Base-by-base conservation (phyloP, 2,113 vertebrate species). In the Ornithorhynchus anatinus region DNA sequence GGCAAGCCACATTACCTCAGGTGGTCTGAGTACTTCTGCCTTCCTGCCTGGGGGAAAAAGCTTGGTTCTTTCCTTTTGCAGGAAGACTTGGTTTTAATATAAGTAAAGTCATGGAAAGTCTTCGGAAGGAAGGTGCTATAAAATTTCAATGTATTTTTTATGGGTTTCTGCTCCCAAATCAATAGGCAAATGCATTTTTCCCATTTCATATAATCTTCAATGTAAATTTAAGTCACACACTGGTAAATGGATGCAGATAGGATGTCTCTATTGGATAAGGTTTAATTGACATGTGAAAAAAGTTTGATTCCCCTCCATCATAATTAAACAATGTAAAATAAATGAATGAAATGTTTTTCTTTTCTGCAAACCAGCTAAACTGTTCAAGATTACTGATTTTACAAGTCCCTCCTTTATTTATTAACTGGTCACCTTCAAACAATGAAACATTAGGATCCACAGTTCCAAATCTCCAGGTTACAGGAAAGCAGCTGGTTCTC, bases 401-500 rank as follows among this genome's bases (percentile, higher is more conserved):
- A 47, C 31, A 11, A 48, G 23, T 23, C 29, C 8, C 31, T 69
- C 23, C 8, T 11, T 76, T 37, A 36, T 47, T 23, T 43, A 50
- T 39, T 31, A 39, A 32, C 71, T 44, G 23, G 38, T 33, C 80
- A 39, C 8, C 61, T 73, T 78, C 25, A 35, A 58, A 66, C 50
- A 63, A 38, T 69, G 71, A 73, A 84, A 80, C 84, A 67, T 61
- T 47, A 73, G 37, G 39, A 10, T 51, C 56, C 44, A 36, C 65
- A 83, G 15, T 27, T 56, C 22, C 11, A 57, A 68, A 39, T 15
- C 50, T 27, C 33, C 45, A 3, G 16, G 39, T 56, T 67, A 59
- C 23, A 59, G 53, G 69, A 79, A 86, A 76, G 6, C 52, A 80
- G 78, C 59, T 70, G 53, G 33, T 67, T 86, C 77, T 84, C 50